Conservation (phyloP, 2,113 vertebrate genomes). For the Cyprinodon brontotheroides region DNA sequence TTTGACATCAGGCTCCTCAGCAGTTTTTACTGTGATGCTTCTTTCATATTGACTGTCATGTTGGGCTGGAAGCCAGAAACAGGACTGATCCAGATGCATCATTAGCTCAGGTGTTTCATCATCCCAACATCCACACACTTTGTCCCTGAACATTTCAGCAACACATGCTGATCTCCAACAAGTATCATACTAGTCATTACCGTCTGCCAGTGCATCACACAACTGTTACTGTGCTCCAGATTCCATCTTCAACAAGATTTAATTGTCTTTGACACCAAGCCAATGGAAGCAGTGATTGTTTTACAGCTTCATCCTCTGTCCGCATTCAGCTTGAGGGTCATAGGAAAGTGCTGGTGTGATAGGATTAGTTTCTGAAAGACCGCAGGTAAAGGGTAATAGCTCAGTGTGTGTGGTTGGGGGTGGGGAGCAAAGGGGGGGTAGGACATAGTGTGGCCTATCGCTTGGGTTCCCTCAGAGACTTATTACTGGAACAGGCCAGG, state of each 20-base stretch:
- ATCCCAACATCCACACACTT: conserved; percentile 32
- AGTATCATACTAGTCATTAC: conserved; percentile 32
- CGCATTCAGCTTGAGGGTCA: conserved; percentile 9
- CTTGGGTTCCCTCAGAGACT: conserved; percentile 79
- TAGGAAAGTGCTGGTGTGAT: neutral
- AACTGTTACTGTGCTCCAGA: conserved; percentile 26
- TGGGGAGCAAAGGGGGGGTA: conserved; percentile 37
- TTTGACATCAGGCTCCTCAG: conserved; percentile 14
- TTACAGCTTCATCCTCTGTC: conserved; percentile 60
- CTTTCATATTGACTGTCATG: conserved; percentile 20
- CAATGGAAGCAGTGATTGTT: conserved; percentile 68
- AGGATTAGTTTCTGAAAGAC: conserved; percentile 43
- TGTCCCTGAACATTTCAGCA: conserved; percentile 44
- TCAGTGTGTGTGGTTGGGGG: conserved; percentile 42
- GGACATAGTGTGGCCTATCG: conserved; percentile 59
- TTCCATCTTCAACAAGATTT: conserved; percentile 56
- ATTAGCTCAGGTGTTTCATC: conserved; percentile 16
- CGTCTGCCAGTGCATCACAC: conserved; percentile 20
- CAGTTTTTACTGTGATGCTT: conserved; percentile 11
- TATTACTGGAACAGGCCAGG: conserved; percentile 79
- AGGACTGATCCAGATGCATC: conserved; percentile 36
- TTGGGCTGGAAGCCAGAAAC: conserved; percentile 21
- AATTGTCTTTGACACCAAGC: conserved; percentile 69
- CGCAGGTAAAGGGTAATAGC: conserved; percentile 45
- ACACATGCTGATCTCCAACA: conserved; percentile 44